Evolutionary conservation across 2,888 invertebrate species (phyloP).

Genomic region (Caenorhabditis imperialis): DNA sequence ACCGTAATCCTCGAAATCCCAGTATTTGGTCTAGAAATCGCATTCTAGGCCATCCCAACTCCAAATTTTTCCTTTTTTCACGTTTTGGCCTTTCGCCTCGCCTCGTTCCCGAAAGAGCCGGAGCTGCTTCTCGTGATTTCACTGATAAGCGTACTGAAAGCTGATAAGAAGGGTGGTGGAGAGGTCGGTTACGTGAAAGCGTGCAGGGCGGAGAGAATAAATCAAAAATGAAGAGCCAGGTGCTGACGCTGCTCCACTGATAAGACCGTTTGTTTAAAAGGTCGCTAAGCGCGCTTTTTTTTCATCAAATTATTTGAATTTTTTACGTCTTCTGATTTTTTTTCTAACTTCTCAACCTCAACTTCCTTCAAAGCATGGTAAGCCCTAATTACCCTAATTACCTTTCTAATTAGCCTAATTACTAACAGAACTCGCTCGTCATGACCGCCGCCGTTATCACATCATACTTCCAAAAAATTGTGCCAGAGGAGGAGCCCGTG

Average conservation of each 20-base stretch:
- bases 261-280: no score
- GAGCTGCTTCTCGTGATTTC: no score
- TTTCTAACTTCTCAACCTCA: not conserved
- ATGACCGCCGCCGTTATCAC: slow-evolving; percentile 38
- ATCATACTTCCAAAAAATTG: slow-evolving; percentile 36
- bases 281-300: no score
- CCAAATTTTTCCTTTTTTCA: no score
- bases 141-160: no score
- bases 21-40: no score
- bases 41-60: no score
- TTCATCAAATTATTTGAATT: no score
- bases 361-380: not conserved
- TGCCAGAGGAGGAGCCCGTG: slow-evolving; percentile 7
- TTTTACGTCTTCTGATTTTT: not conserved
- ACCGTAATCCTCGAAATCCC: no score
- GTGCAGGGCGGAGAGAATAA: slow-evolving; percentile 37
- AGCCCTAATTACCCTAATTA: not conserved
- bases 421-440: slow-evolving; percentile 33
- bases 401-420: not conserved
- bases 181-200: slow-evolving; percentile 23
- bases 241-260: slow-evolving; percentile 17
- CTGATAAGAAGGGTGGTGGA: slow-evolving; percentile 28
- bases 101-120: no score
- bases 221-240: slow-evolving; percentile 35
- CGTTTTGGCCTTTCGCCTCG: no score